Conservation (phyloP, 1,140 invertebrate genomes). For the Apis cerana region DNA sequence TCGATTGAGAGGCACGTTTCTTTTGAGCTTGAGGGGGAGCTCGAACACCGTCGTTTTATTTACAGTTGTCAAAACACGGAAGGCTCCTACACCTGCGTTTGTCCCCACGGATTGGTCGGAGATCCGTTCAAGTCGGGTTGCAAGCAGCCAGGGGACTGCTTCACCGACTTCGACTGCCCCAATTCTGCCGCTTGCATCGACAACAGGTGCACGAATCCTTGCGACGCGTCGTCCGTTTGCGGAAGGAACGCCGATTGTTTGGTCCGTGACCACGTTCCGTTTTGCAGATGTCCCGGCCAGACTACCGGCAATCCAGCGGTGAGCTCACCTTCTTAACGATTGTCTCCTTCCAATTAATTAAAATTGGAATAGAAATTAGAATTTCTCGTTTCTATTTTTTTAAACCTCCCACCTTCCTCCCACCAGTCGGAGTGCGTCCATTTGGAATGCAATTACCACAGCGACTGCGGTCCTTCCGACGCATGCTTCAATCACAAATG, state of each 20-base stretch:
- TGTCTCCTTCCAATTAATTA: too few relatives aligned
- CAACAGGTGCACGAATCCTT: slow-evolving; percentile 90
- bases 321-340: not conserved
- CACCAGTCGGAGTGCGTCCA: slow-evolving; percentile 83
- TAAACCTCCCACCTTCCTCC: slow-evolving; percentile 40
- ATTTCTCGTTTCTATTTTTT: not conserved
- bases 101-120: slow-evolving; percentile 89
- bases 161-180: slow-evolving; percentile 90
- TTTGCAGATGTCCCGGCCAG: slow-evolving; percentile 88
- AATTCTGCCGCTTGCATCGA: slow-evolving; percentile 88
- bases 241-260: slow-evolving; percentile 89
- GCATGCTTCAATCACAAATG: slow-evolving; percentile 91
- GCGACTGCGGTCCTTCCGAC: slow-evolving; percentile 86
- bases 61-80: slow-evolving; percentile 87
- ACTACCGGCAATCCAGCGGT: slow-evolving; percentile 88
- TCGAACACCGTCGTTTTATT: not conserved
- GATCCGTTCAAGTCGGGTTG: slow-evolving; percentile 87
- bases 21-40: not conserved
- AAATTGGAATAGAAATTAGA: not conserved
- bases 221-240: slow-evolving; percentile 85
- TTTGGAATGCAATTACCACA: slow-evolving; percentile 90
- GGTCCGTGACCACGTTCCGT: slow-evolving; percentile 85
- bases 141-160: slow-evolving; percentile 90
- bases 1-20: not conserved
- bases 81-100: slow-evolving; percentile 89